Evolutionary conservation across 2,888 invertebrate genomes (phyloP).

Genomic region (Heteropelma amictum): DNA sequence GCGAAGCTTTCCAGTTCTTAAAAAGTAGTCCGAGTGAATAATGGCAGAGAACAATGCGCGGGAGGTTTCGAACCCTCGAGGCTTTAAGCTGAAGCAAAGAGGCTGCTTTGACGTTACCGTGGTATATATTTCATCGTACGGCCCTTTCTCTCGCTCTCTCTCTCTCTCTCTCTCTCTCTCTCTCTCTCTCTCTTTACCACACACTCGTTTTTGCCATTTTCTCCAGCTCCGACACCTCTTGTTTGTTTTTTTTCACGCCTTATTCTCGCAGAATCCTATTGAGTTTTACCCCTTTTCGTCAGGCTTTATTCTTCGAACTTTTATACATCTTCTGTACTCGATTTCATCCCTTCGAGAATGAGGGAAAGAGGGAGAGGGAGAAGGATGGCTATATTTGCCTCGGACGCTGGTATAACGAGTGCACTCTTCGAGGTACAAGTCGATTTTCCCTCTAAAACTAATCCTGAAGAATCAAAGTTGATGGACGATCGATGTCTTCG

Average conservation of each 20-base stretch:
- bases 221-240: slow-evolving; percentile 46
- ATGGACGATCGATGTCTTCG: background rate
- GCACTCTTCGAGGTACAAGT: background rate
- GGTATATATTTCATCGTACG: slow-evolving; percentile 58
- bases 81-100: slow-evolving; percentile 49
- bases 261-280: slow-evolving; percentile 44
- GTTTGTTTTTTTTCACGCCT: slow-evolving; percentile 37
- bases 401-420: background rate
- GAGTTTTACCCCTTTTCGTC: slow-evolving; percentile 33
- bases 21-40: slow-evolving; percentile 70
- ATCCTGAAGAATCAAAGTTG: no score
- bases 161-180: slow-evolving; percentile 47
- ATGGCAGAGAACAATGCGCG: slow-evolving; percentile 67
- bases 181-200: slow-evolving; percentile 46
- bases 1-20: no score
- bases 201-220: slow-evolving; percentile 52
- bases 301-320: slow-evolving; percentile 4
- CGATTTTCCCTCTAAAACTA: no score
- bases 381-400: background rate
- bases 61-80: slow-evolving; percentile 44
- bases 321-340: slow-evolving; percentile 43
- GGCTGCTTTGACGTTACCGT: slow-evolving; percentile 61
- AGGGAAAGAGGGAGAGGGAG: background rate
- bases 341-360: slow-evolving; percentile 3
- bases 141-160: slow-evolving; percentile 33